A percentile compares a stretch with the other conserved stretches of the same genome.
Conservation (phyloP, 1,140 invertebrate species). For the Meloidogyne hapla region DNA sequence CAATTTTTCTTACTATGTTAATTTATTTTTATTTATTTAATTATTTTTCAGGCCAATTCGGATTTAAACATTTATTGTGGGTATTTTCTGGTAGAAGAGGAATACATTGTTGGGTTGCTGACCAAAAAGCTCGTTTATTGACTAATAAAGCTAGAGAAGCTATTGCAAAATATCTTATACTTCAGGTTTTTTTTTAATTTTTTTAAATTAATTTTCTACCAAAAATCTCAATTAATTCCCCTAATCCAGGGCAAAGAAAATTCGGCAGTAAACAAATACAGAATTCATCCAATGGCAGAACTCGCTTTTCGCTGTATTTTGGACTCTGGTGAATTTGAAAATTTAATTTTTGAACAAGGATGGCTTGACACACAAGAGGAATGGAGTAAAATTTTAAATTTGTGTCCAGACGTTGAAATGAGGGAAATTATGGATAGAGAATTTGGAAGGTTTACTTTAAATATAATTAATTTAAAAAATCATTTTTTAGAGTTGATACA, state of each 20-base stretch:
- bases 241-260: conserved; percentile 57
- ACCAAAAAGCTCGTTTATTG: conserved; percentile 77
- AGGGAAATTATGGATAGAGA: conserved; percentile 22
- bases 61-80: conserved; percentile 87
- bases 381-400: conserved; percentile 36
- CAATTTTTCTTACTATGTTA: neutral
- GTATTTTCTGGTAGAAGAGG: conserved; percentile 93
- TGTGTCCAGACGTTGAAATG: conserved; percentile 43
- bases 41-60: conserved; percentile 80
- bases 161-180: conserved; percentile 82
- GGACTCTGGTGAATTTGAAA: conserved; percentile 44
- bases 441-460: conserved; percentile 28
- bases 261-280: conserved; percentile 18
- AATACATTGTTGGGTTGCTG: conserved; percentile 95
- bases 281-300: conserved; percentile 43
- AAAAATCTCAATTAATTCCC: conserved; percentile 33
- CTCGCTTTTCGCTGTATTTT: conserved; percentile 45
- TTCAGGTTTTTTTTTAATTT: conserved; percentile 42
- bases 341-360: conserved; percentile 53
- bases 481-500: conserved; percentile 19
- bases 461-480: neutral
- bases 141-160: conserved; percentile 71
- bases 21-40: conserved; percentile 10
- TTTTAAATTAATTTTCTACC: conserved; percentile 9
- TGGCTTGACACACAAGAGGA: conserved; percentile 49